Base-by-base conservation (phyloP, 2,888 invertebrate genomes). In the Dryobotodes eremita region DNA sequence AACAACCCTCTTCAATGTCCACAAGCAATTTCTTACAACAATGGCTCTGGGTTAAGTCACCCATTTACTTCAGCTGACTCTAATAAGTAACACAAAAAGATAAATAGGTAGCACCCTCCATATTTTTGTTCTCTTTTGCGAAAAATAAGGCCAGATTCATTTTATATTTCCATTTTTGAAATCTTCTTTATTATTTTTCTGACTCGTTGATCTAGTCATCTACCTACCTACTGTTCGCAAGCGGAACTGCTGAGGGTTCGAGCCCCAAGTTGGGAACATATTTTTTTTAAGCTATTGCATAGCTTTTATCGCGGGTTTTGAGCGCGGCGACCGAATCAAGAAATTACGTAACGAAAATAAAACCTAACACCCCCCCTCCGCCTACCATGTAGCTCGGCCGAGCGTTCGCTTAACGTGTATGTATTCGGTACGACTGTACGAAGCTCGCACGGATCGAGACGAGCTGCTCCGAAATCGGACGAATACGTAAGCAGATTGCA, bases 11-110 rank as follows among this genome's bases (percentile, higher is more conserved):
- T 76, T 84, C 86, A 83, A 86, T 75, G 86, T 86, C 84, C 79
- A 83, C 84, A 64, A 84, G 75, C 75, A 65, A 84, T 84, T 84
- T 86, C 84, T 84, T 83, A 86, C 73, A 76, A 79, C 83, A 83
- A 55, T 61, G 84, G 64, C 80, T 79, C 31, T 15, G 80, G 80
- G 84, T 83, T 86, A 79, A 83, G 80, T 79, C 80, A 74, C 73
- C 86, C 79, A 84, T 84, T 83, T 86, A 86, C 84, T 86, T 83
- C 84, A 86, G 86, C 84, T 75, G 84, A 61, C 79, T 86, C 73
- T 86, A 79, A 86, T 86, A 83, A 86, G 84, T 76, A 79, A 73
- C 84, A 75, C 66, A 71, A 75, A 79, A 71, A 78, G 70, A 75
- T 73, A 83, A 76, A 86, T 86, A 64, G 71, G n/a, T 55, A 36